Conservation (phyloP, 2,797 vertebrate genomes). For the Petrocephalus sullivani region DNA sequence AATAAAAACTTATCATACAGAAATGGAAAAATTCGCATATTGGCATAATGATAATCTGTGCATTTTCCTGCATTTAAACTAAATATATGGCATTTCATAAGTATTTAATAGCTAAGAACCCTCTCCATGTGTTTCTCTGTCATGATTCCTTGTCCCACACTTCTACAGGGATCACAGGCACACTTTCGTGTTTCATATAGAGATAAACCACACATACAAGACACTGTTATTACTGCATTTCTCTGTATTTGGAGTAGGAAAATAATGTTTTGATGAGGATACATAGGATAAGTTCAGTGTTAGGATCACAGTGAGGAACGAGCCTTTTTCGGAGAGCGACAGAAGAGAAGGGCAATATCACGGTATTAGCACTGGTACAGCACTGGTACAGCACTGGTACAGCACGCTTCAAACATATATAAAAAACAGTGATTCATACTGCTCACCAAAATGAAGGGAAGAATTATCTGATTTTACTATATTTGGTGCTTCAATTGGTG, state of each 20-base stretch:
- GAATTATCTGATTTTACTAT: slow-evolving; percentile 1
- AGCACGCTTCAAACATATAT: neutral
- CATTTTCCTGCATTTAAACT: neutral
- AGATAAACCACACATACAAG: neutral
- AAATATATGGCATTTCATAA: neutral
- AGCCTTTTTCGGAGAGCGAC: slow-evolving; percentile 9
- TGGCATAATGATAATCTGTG: neutral
- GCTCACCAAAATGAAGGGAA: slow-evolving; percentile 3
- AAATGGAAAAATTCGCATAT: neutral
- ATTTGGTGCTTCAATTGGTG: slow-evolving; percentile 17
- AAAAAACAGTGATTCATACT: neutral
- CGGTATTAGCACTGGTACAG: neutral
- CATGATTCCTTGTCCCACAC: neutral
- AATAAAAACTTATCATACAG: neutral
- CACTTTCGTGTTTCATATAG: neutral
- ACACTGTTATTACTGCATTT: neutral
- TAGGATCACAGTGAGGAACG: neutral
- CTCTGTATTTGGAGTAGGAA: slow-evolving; percentile 4
- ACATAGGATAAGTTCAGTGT: neutral
- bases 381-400: neutral
- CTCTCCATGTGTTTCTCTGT: neutral
- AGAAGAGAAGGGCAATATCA: neutral
- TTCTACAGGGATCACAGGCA: neutral
- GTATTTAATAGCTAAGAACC: neutral
- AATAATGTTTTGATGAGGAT: slow-evolving; percentile 30